phyloP scores from a whole-genome alignment of 2,888 invertebrate genomes.

The Eupithecia abbreviata region DNA sequence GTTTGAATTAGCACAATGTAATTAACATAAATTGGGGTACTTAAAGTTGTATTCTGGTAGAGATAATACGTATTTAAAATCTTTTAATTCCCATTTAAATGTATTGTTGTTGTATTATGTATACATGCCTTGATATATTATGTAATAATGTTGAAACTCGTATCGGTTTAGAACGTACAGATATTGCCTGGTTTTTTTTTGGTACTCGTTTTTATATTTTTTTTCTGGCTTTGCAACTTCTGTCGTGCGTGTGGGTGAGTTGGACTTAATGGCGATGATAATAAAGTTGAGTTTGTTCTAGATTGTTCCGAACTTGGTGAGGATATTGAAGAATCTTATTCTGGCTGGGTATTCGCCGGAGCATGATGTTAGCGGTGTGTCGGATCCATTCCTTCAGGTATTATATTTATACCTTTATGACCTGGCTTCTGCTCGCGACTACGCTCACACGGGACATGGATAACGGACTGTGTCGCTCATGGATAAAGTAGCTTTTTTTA shows the following conservation, averaged over 20 bases:
- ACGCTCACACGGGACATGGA: too few relatives aligned
- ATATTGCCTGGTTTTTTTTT: conserved; percentile 49
- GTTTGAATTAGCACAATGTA: conserved; percentile 42
- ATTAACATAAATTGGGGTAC: conserved; percentile 40
- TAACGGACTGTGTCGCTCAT: too few relatives aligned
- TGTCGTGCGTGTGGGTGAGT: conserved; percentile 57
- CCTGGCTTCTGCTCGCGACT: too few relatives aligned
- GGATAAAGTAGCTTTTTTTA: too few relatives aligned
- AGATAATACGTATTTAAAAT: conserved; percentile 17
- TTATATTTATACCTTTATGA: background rate
- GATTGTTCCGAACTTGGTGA: conserved; percentile 99
- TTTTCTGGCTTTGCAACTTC: conserved; percentile 61
- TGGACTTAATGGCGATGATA: conserved; percentile 34
- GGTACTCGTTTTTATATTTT: conserved; percentile 17
- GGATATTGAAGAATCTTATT: conserved; percentile 98
- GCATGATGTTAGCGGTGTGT: conserved; percentile 99
- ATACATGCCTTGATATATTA: conserved; percentile 33
- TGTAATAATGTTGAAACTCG: conserved; percentile 27
- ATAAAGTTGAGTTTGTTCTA: conserved; percentile 78
- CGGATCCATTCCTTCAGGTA: conserved; percentile 99
- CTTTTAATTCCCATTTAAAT: conserved; percentile 14
- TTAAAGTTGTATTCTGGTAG: conserved; percentile 24
- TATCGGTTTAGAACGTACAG: conserved; percentile 48
- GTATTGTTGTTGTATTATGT: conserved; percentile 42
- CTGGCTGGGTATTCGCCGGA: conserved; percentile 99